Evolutionary conservation across 1,140 invertebrate species (phyloP).

Genomic region (Wasmannia auropunctata): DNA sequence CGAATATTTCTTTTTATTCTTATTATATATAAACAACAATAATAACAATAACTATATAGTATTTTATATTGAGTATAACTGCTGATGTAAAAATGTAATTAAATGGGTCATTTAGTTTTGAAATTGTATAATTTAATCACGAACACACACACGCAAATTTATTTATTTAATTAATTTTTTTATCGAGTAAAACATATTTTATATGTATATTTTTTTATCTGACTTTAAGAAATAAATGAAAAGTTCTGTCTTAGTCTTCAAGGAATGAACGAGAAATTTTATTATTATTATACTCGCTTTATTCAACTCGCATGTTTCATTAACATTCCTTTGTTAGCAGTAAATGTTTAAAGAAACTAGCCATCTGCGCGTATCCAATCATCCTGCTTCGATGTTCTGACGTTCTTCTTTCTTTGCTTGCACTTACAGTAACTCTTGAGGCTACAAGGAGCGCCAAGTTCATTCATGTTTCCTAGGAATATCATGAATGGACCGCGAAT

Average conservation of each 20-base stretch:
- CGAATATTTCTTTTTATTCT: neutral
- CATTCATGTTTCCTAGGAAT: slow-evolving; percentile 75
- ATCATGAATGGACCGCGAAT: slow-evolving; percentile 72
- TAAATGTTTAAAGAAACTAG: slow-evolving; percentile 29
- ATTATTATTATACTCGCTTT: neutral
- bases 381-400: slow-evolving; percentile 23
- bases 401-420: slow-evolving; percentile 51
- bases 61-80: neutral
- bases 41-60: neutral
- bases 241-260: neutral
- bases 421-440: slow-evolving; percentile 70
- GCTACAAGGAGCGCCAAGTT: slow-evolving; percentile 55
- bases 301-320: neutral
- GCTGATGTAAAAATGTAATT: neutral
- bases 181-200: neutral
- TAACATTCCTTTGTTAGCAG: neutral
- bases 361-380: slow-evolving; percentile 79
- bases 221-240: neutral
- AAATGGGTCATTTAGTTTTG: neutral
- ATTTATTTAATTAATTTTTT: slow-evolving; percentile 1
- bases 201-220: neutral
- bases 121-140: neutral
- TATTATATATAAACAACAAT: neutral
- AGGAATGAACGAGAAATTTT: neutral
- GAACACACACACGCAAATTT: neutral